Conservation (phyloP, 1,140 invertebrate species). For the Portunus trituberculatus region DNA sequence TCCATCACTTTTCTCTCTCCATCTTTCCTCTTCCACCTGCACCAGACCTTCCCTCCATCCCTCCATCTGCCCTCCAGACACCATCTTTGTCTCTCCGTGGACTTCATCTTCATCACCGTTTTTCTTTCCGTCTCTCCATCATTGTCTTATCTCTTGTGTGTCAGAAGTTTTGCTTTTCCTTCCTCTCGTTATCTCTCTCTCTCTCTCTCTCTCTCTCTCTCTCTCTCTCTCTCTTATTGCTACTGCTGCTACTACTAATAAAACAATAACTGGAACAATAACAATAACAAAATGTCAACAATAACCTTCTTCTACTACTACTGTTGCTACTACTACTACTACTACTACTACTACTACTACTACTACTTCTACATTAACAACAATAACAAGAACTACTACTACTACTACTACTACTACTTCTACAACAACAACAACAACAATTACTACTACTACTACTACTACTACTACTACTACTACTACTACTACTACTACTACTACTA, state of each 20-base stretch:
- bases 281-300: neutral
- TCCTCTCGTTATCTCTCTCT: no score
- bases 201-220: no score
- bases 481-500: neutral
- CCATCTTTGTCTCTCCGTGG: no score
- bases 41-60: neutral
- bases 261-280: neutral
- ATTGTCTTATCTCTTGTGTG: neutral
- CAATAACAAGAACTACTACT: neutral
- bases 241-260: neutral
- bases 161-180: neutral
- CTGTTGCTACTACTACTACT: neutral
- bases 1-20: neutral
- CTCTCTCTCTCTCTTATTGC: neutral
- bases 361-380: neutral
- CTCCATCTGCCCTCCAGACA: neutral
- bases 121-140: neutral
- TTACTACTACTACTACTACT: constrained; percentile 13
- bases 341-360: constrained; percentile 30
- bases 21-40: neutral
- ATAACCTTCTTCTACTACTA: neutral
- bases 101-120: no score
- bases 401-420: neutral
- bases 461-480: neutral
- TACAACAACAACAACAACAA: neutral